Evolutionary conservation across 1,140 invertebrate species (phyloP), one percentile per base, ranked within the genome.

Genomic region (Euwallacea similis): DNA sequence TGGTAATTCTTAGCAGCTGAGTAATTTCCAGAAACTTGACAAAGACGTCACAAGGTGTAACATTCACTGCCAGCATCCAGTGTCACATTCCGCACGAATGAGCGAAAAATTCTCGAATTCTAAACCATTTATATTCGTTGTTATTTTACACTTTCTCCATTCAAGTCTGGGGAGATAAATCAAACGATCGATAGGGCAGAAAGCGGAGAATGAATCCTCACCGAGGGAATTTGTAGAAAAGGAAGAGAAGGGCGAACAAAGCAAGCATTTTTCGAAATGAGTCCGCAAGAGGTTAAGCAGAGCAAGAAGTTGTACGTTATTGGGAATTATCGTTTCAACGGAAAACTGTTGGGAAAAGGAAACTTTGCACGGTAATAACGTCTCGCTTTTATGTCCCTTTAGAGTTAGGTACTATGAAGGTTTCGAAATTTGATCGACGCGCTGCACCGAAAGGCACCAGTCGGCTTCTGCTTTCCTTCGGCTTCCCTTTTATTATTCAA

Each of bases 321-420:
- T 44, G 87, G 87, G 53, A 87, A 85, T 73, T 88, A 88, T 76
- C 76, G 83, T 71, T 85, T 87, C 82, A 86, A 84, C 43, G 86
- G 85, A 21, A 83, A 82, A 71, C 79, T 85, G 21, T 77, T 88
- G 7, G 87, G 87, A 13, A 87, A 86, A 76, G 87, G 87, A 44
- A 87, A 87, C 75, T 88, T 88, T 74, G 86, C 86, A 15, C 81
- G 81, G 70, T 72, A 72, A 53, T 15, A 33, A 16, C 61, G 43
- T 50, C 62, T 61, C 16, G 8, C 11, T 64, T 64, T 64, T 64
- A 64, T 50, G 33, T 61, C 11, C 21, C 21, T 33, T 33, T 33
- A 33, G 21, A 4, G 21, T 33, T 61, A 50, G 9, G 46, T 50
- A 50, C 13, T 16, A 56, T 8, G 54, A 13, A 10, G 46, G 46